phyloP scores from a whole-genome alignment of 2,888 invertebrate genomes.

The Hesperia comma region DNA sequence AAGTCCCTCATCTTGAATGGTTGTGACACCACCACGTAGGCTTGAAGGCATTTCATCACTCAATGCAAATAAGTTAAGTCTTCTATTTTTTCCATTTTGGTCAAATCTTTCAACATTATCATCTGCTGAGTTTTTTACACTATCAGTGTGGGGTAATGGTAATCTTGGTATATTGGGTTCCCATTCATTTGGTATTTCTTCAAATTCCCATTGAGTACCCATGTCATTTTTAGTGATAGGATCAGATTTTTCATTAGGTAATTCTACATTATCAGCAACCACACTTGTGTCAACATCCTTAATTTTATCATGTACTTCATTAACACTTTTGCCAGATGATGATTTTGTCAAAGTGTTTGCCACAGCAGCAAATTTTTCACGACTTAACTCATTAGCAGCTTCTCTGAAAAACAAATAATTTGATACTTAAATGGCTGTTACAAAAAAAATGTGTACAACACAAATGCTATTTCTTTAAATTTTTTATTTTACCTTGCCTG shows the following conservation, averaged over 20 bases:
- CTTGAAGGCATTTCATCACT: conserved; percentile 77
- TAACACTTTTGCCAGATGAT: conserved; percentile 43
- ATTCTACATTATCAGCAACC: conserved; percentile 38
- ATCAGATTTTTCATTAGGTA: conserved; percentile 42
- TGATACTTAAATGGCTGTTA: background rate
- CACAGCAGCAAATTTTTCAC: conserved; percentile 63
- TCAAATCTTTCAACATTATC: conserved; percentile 56
- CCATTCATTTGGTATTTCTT: conserved; percentile 62
- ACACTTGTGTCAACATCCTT: conserved; percentile 42
- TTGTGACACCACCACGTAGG: conserved; percentile 58
- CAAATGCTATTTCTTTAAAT: background rate
- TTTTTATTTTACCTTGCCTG: conserved; percentile 62
- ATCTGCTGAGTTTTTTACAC: conserved; percentile 51
- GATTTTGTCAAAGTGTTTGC: conserved; percentile 54
- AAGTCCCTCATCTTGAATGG: conserved; percentile 48
- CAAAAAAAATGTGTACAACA: too few relatives aligned
- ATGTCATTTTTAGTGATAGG: conserved; percentile 58
- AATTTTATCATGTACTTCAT: conserved; percentile 42
- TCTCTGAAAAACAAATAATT: conserved; percentile 57
- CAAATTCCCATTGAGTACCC: conserved; percentile 71
- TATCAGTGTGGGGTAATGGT: conserved; percentile 60
- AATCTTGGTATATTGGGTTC: conserved; percentile 62
- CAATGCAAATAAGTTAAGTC: conserved; percentile 69
- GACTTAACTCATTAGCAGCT: conserved; percentile 71
- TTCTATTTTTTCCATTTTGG: conserved; percentile 61